Conservation (phyloP, 2,888 invertebrate species). For the Epistrophe grossulariae region DNA sequence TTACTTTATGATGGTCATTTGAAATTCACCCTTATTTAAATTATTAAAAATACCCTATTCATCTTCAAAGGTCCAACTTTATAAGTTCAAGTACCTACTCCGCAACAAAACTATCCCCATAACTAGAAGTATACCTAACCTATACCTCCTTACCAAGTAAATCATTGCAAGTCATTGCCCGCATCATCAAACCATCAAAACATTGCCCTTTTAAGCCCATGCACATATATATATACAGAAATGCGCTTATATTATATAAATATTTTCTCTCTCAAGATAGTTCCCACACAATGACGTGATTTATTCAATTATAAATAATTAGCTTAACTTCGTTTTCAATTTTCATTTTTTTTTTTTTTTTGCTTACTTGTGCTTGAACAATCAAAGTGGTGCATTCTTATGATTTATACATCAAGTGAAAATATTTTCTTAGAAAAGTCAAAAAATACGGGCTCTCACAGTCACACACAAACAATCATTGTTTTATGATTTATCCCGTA, state of each 20-base stretch:
- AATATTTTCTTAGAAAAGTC: constrained; percentile 13
- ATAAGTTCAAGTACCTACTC: background rate
- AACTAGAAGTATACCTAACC: background rate
- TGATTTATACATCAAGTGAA: constrained; percentile 46
- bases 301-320: constrained; percentile 71
- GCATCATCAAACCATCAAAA: constrained; percentile 30
- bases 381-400: constrained; percentile 37
- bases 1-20: background rate
- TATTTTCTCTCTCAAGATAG: constrained; percentile 45
- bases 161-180: constrained; percentile 37
- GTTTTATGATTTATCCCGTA: constrained; percentile 40
- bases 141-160: too few species aligned
- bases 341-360: constrained; percentile 27
- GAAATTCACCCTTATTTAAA: background rate
- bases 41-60: background rate
- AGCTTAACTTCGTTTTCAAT: constrained; percentile 42
- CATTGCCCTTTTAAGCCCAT: constrained; percentile 15
- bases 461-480: background rate
- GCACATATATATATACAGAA: constrained; percentile 56
- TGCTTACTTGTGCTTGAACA: constrained; percentile 9
- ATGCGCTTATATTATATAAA: constrained; percentile 64
- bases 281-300: constrained; percentile 51
- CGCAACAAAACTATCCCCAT: constrained; percentile 10
- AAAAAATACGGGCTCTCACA: constrained; percentile 32
- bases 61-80: background rate